phyloP scores from a whole-genome alignment of 2,113 vertebrate species.

The Eonycteris spelaea region DNA sequence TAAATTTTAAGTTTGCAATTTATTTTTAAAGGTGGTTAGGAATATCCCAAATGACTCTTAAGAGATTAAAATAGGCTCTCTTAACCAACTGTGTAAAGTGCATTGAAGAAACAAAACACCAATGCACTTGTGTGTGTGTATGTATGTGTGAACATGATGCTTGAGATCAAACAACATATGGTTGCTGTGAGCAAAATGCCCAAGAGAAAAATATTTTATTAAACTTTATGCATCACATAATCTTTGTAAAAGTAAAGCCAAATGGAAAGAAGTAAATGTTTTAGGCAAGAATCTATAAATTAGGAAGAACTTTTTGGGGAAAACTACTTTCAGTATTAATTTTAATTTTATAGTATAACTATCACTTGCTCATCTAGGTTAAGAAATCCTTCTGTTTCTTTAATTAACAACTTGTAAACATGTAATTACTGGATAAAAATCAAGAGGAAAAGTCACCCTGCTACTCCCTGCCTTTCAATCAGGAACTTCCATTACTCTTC shows the following conservation, averaged over 20 bases:
- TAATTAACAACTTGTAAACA: constrained; percentile 20
- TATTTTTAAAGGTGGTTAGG: not conserved
- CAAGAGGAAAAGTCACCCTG: constrained; percentile 38
- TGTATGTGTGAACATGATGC: not conserved
- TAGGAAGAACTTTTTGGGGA: not conserved
- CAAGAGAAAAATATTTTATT: not conserved
- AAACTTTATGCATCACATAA: not conserved
- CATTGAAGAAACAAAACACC: not conserved
- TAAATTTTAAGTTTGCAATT: not conserved
- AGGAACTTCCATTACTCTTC: not conserved
- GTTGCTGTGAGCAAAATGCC: not conserved
- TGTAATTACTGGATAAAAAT: constrained; percentile 9
- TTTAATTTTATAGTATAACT: not conserved
- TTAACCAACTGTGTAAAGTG: not conserved
- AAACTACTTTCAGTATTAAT: not conserved
- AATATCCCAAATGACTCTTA: not conserved
- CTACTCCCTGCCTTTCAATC: constrained; percentile 46
- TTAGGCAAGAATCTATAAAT: not conserved
- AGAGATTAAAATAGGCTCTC: not conserved
- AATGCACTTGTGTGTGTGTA: no score
- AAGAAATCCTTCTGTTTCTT: not conserved
- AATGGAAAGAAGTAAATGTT: not conserved
- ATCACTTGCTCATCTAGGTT: not conserved
- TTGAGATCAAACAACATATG: not conserved
- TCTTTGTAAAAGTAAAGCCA: not conserved